Evolutionary conservation across 1,140 invertebrate species (phyloP), one percentile per base, ranked within the genome.

Genomic region (Asbolus verrucosus): DNA sequence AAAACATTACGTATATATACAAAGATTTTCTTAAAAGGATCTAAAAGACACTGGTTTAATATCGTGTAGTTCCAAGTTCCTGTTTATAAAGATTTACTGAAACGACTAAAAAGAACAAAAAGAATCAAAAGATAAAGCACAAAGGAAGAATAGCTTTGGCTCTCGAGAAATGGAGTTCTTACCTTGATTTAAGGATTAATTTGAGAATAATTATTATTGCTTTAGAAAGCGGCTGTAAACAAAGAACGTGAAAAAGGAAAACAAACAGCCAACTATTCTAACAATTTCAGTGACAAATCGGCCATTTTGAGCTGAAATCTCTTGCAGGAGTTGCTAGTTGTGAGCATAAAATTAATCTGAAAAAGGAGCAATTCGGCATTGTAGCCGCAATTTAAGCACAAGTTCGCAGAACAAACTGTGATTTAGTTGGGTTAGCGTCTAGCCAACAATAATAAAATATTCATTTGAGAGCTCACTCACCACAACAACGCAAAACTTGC

Each of bases 201-300:
- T 30, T 30, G 9, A 8, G 9, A 30, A 8, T 8, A 30, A 30
- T 30, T 30, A 30, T 30, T 30, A 4, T 30, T 8, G 27, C 9
- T 30, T 30, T 4, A 30, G 9, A 30, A 30, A 8, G 4, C 27
- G 27, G 27, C 27, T 8, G n/a, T n/a, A n/a, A n/a, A 30, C 27
- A 8, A 30, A 30, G 27, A 4, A 6, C n/a, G 33, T 50, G 18
- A 50, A 50, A 50, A 19, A 8, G 43, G 43, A 50, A 50, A 18
- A 24, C 43, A 50, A 50, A 50, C 43, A 50, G 15, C 15, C 6
- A 41, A 15, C 43, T 18, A 50, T 21, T 50, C 43, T 13, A 21
- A 50, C 11, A 36, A 36, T 36, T 36, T n/a, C n/a, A n/a, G n/a
- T n/a, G n/a, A n/a, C n/a, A n/a, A n/a, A n/a, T n/a, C n/a, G n/a